These are phyloP conservation scores for Sternarchorhynchus goeldii DNA, from an alignment of 2,797 vertebrate species.

Conservation along the genomic window DNA sequence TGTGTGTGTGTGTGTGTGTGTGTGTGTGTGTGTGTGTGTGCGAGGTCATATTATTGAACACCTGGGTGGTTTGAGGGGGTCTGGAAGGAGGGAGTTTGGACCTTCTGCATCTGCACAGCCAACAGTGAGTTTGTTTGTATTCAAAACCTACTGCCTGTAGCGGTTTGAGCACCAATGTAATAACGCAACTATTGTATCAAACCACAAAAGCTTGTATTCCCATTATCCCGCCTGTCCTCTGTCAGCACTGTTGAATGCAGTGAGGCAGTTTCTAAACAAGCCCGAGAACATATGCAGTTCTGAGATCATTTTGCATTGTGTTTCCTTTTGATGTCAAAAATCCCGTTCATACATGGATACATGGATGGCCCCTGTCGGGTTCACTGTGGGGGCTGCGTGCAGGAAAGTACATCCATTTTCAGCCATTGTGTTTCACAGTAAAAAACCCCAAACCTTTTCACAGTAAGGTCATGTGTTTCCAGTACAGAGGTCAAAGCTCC, in stretches of 20 bases:
- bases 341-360: too few relatives aligned
- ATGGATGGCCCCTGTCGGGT: too few relatives aligned
- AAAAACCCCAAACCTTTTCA: conserved; percentile 13
- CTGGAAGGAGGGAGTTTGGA: background rate
- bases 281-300: conserved; percentile 5
- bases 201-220: too few relatives aligned
- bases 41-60: conserved; percentile 33
- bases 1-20: too few relatives aligned
- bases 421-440: conserved; percentile 25
- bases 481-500: conserved; percentile 17
- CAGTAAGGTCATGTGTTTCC: conserved; percentile 27
- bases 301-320: background rate
- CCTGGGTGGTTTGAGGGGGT: conserved; percentile 41
- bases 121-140: too few relatives aligned
- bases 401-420: conserved; percentile 2
- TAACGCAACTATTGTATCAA: too few relatives aligned
- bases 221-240: too few relatives aligned
- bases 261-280: too few relatives aligned
- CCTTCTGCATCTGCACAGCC: too few relatives aligned
- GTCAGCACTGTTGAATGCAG: too few relatives aligned
- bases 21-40: too few relatives aligned
- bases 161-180: background rate
- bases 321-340: background rate
- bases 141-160: too few relatives aligned
- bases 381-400: background rate